Base-by-base conservation (phyloP, 2,888 invertebrate species). In the Nowickia ferox region DNA sequence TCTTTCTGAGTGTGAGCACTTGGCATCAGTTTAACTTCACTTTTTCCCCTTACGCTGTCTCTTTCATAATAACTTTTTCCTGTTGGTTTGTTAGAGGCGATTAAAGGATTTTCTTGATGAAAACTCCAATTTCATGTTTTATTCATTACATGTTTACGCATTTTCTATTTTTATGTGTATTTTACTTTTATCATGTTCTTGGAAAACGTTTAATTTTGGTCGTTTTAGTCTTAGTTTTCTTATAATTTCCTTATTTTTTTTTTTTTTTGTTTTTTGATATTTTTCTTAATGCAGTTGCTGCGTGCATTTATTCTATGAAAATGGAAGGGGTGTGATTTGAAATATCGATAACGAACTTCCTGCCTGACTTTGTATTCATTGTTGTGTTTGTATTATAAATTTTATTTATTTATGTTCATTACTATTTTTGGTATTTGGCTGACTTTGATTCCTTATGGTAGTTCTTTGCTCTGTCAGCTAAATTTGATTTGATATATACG, bases 111-210 rank as follows among this genome's bases (percentile, higher is more conserved):
- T 84, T 63, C 55, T 48, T 65, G 83, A 66, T 75, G 81, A 86
- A 84, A 75, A 79, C 69, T 78, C 82, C 30, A 68, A 81, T 59
- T 88, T 90, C 90, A 91, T 91, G 89, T 89, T 91, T 91, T 90
- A 91, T 91, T 91, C 91, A 91, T 89, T 88, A 84, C 89, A 89
- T 88, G 90, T 89, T 87, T 87, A 88, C 88, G 86, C 89, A 90
- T 89, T 89, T 90, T 76, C 78, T 30, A 19, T 68, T 46, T 65
- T 10, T 51, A 13, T 30, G 6, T 30, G 30, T 59, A 53, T 68
- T 66, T 44, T 22, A 44, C 44, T 55, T 80, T 46, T 17, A 74
- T 46, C 38, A 30, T 55, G 42, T 77, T 77, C 61, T 3, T 15
- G 17, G 44, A 22, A 77, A 77, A 53, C 65, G 10, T 77, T 75